A percentile compares a stretch with the other conserved stretches of the same genome.
phyloP scores from a whole-genome alignment of 2,797 vertebrate species.

The Lophotriccus pileatus region DNA sequence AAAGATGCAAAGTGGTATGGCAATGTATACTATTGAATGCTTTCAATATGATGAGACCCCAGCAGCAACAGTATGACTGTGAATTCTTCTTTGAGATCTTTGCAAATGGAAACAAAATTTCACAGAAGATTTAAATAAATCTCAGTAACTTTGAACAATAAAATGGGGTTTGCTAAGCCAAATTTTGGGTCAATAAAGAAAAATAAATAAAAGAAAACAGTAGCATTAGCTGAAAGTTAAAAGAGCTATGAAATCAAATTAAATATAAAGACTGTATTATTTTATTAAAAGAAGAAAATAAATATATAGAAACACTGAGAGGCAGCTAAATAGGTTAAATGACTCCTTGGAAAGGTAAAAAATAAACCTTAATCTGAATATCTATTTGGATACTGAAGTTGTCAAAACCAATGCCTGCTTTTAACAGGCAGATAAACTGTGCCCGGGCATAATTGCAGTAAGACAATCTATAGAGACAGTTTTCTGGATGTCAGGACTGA shows the following conservation, averaged over 20 bases:
- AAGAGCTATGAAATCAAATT: neutral
- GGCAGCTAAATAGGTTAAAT: neutral
- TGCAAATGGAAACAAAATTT: neutral
- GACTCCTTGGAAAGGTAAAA: neutral
- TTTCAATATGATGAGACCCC: neutral
- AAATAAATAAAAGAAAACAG: accelerated
- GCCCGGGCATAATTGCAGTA: neutral
- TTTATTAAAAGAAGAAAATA: neutral
- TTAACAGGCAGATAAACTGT: neutral
- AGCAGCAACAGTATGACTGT: neutral
- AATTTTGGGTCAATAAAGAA: neutral
- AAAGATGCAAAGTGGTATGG: neutral
- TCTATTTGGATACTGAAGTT: neutral
- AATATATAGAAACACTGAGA: neutral
- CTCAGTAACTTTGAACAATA: neutral
- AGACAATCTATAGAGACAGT: neutral
- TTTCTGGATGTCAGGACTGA: neutral
- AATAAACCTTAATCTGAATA: neutral
- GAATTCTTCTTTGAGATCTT: neutral
- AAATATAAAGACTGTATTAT: neutral
- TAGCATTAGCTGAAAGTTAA: neutral
- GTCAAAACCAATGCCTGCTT: neutral
- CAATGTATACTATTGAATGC: neutral
- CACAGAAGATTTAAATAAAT: neutral
- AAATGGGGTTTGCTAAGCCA: neutral